Conservation (phyloP, 1,140 invertebrate species). For the Leptopilina clavipes region DNA sequence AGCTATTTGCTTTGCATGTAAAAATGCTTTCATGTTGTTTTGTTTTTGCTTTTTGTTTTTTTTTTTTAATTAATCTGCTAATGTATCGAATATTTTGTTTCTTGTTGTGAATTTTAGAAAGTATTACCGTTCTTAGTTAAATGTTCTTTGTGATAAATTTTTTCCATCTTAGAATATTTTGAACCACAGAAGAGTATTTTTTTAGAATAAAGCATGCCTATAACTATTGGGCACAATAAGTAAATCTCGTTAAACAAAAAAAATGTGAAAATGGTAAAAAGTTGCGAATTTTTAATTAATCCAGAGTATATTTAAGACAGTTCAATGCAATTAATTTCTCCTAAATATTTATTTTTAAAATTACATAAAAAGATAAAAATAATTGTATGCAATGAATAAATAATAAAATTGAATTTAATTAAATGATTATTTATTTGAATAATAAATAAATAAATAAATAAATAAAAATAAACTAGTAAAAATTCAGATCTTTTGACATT, state of each 20-base stretch:
- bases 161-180: not conserved
- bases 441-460: too few species aligned
- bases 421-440: too few species aligned
- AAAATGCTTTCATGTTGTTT: not conserved
- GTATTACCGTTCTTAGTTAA: not conserved
- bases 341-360: not conserved
- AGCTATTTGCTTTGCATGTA: constrained; percentile 19
- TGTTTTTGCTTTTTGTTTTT: not conserved
- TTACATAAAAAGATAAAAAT: too few species aligned
- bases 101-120: not conserved
- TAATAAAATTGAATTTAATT: too few species aligned
- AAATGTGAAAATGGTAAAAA: too few species aligned
- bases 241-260: too few species aligned
- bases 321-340: not conserved
- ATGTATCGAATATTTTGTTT: not conserved
- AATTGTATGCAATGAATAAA: too few species aligned
- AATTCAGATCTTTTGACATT: too few species aligned
- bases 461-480: too few species aligned
- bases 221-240: not conserved
- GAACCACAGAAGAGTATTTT: constrained; percentile 8
- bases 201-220: not conserved
- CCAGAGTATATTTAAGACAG: too few species aligned
- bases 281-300: too few species aligned
- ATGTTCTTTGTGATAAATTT: not conserved
- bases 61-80: constrained; percentile 13